Conservation (phyloP, 1,140 invertebrate species). For the Calliphora vicina region DNA sequence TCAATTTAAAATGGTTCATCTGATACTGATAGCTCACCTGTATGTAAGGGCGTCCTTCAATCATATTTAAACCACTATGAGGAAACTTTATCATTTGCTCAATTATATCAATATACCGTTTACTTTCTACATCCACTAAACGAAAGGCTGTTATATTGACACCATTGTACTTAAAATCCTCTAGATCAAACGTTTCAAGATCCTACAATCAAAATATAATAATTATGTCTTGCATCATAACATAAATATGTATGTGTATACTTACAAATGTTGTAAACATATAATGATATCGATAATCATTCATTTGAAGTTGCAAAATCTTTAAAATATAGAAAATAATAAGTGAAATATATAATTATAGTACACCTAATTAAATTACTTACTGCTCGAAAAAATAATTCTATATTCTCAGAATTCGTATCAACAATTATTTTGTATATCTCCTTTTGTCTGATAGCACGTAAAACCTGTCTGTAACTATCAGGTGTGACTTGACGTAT, state of each 20-base stretch:
- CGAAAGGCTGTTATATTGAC: slow-evolving; percentile 94
- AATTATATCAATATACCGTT: slow-evolving; percentile 77
- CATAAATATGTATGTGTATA: slow-evolving; percentile 10
- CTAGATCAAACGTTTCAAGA: slow-evolving; percentile 89
- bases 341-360: background rate
- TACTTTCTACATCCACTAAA: slow-evolving; percentile 81
- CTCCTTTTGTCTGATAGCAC: slow-evolving; percentile 81
- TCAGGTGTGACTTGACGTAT: slow-evolving; percentile 78
- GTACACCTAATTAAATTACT: background rate
- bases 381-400: slow-evolving; percentile 82
- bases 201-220: slow-evolving; percentile 67
- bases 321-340: slow-evolving; percentile 37
- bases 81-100: slow-evolving; percentile 90
- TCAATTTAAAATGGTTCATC: too few relatives aligned
- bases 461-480: slow-evolving; percentile 80
- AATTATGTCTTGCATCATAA: background rate
- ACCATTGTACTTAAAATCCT: slow-evolving; percentile 93
- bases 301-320: slow-evolving; percentile 79
- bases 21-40: slow-evolving; percentile 44
- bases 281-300: slow-evolving; percentile 91
- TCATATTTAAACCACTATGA: slow-evolving; percentile 52
- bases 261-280: slow-evolving; percentile 86
- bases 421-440: slow-evolving; percentile 88
- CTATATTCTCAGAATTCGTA: slow-evolving; percentile 79
- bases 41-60: slow-evolving; percentile 53